Conservation (phyloP, 2,113 vertebrate genomes). For the Anolis sagrei region DNA sequence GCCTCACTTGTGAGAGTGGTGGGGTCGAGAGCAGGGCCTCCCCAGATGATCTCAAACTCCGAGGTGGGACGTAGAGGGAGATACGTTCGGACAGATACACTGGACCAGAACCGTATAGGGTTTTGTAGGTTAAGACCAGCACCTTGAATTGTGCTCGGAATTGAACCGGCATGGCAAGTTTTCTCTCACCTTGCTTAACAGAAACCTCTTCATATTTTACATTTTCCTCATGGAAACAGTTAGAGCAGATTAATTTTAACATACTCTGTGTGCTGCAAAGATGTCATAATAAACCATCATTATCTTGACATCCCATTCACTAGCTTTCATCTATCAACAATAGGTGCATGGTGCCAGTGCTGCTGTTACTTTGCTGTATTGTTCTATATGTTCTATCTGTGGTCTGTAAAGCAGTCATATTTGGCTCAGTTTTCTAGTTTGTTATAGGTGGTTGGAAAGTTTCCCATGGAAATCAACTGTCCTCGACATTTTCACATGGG, state of each 20-base stretch:
- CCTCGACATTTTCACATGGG: not conserved
- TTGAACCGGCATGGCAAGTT: not conserved
- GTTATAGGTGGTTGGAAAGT: not conserved
- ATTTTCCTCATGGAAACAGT: slow-evolving; percentile 1
- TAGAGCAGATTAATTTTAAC: slow-evolving; percentile 54
- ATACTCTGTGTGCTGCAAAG: slow-evolving; percentile 15
- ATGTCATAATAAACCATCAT: slow-evolving; percentile 40
- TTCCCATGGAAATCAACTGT: not conserved
- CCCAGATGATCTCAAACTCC: too few species aligned
- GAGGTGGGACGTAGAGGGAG: too few species aligned
- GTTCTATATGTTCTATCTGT: not conserved
- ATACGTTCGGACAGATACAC: too few species aligned
- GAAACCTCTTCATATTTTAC: slow-evolving; percentile 1
- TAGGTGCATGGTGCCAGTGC: not conserved
- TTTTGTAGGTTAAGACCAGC: too few species aligned
- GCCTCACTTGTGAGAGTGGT: too few species aligned
- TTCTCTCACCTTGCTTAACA: not conserved
- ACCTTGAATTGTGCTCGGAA: too few species aligned
- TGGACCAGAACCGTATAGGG: too few species aligned
- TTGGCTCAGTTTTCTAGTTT: not conserved
- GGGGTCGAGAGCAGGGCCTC: too few species aligned
- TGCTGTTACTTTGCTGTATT: not conserved
- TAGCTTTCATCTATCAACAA: slow-evolving; percentile 9
- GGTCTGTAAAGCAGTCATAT: not conserved
- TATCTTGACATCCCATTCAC: slow-evolving; percentile 26